A percentile compares a stretch with the other conserved stretches of the same genome.
These are phyloP conservation scores for Calycopis cecrops DNA, from an alignment of 1,140 invertebrate species.

Conservation along the genomic window DNA sequence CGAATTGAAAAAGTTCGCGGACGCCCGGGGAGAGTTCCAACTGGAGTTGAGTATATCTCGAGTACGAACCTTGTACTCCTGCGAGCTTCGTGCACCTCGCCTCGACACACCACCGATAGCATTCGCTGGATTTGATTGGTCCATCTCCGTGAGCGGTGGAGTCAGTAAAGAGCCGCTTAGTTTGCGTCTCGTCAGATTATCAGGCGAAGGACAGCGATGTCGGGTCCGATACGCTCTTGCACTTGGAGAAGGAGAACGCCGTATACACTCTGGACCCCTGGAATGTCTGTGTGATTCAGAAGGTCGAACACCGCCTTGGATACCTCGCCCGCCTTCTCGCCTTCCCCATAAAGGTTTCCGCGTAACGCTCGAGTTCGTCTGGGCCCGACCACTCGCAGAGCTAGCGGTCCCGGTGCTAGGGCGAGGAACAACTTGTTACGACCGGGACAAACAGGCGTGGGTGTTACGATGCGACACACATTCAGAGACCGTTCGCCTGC, in stretches of 20 bases:
- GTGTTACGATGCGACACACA: slow-evolving; percentile 87
- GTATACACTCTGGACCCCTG: slow-evolving; percentile 85
- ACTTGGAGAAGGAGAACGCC: slow-evolving; percentile 83
- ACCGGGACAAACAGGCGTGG: slow-evolving; percentile 89
- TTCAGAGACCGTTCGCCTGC: slow-evolving; percentile 85
- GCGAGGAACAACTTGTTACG: slow-evolving; percentile 84
- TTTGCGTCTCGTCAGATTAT: slow-evolving; percentile 83
- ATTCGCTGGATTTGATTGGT: slow-evolving; percentile 88
- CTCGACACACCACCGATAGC: slow-evolving; percentile 64
- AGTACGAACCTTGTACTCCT: slow-evolving; percentile 85
- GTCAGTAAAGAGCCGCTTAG: slow-evolving; percentile 74
- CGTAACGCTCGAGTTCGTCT: slow-evolving; percentile 56
- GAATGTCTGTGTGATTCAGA: slow-evolving; percentile 87
- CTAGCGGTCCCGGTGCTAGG: slow-evolving; percentile 86
- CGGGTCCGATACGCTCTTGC: slow-evolving; percentile 84
- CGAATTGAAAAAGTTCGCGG: slow-evolving; percentile 88
- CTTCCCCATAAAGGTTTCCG: slow-evolving; percentile 53
- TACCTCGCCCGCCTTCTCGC: slow-evolving; percentile 75
- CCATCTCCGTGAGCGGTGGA: slow-evolving; percentile 82
- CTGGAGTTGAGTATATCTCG: slow-evolving; percentile 88
- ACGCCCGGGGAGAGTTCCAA: slow-evolving; percentile 89
- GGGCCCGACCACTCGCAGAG: slow-evolving; percentile 82
- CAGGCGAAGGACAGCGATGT: slow-evolving; percentile 89
- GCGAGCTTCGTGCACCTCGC: slow-evolving; percentile 79
- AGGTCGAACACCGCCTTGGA: slow-evolving; percentile 84